Percentiles rank a stretch among this genome's conserved stretches.
phyloP scores from a whole-genome alignment of 2,888 invertebrate species.

The Drosophila gaucha region DNA sequence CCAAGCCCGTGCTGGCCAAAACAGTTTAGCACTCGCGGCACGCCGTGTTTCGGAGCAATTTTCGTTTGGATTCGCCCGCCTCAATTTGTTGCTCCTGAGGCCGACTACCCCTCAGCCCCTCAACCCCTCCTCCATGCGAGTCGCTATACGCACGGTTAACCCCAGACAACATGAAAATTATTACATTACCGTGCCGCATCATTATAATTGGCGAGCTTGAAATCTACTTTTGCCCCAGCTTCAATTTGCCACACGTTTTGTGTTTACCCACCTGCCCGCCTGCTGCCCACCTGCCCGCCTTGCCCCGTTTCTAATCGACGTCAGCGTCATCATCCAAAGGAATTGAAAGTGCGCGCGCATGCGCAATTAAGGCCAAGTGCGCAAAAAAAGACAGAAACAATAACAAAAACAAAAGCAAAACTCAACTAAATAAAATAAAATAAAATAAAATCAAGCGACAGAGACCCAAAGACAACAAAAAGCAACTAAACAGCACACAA shows the following conservation, averaged over 20 bases:
- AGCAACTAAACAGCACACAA: slow-evolving; percentile 14
- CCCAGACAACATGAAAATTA: slow-evolving; percentile 36
- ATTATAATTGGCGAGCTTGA: slow-evolving; percentile 51
- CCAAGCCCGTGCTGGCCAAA: slow-evolving; percentile 15
- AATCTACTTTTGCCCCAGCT: slow-evolving; percentile 60
- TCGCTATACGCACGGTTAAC: slow-evolving; percentile 6
- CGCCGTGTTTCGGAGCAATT: slow-evolving; percentile 51
- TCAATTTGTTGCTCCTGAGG: slow-evolving; percentile 11
- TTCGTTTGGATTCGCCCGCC: slow-evolving; percentile 55
- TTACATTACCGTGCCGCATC: slow-evolving; percentile 56
- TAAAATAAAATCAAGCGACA: slow-evolving; percentile 20
- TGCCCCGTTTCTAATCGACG: slow-evolving; percentile 17
- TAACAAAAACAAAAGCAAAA: slow-evolving; percentile 12
- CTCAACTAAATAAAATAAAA: slow-evolving; percentile 10
- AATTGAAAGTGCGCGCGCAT: slow-evolving; percentile 78
- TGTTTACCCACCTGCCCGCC: neutral
- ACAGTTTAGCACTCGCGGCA: slow-evolving; percentile 12
- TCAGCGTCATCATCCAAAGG: slow-evolving; percentile 56
- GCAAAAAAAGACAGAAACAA: slow-evolving; percentile 35
- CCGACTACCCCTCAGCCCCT: neutral
- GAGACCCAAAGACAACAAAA: slow-evolving; percentile 23
- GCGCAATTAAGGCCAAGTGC: slow-evolving; percentile 79
- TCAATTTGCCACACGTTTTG: slow-evolving; percentile 69
- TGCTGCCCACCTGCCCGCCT: neutral
- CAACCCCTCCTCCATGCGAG: neutral